Conservation (phyloP, 2,888 invertebrate genomes). For the Geotrupes spiniger region DNA sequence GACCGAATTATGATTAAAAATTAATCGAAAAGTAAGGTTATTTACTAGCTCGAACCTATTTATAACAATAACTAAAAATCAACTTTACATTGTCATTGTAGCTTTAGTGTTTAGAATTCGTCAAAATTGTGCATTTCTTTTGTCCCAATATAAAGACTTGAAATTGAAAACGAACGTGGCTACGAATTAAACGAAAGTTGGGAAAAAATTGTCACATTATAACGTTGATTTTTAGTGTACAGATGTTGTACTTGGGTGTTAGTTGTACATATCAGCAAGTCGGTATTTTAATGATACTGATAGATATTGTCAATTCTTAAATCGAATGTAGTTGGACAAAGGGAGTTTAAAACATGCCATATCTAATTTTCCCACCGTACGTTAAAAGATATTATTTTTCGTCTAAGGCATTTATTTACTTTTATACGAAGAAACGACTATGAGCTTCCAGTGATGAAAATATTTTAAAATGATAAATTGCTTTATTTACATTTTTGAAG, state of each 20-base stretch:
- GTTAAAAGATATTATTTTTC: too few species aligned
- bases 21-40: constrained; percentile 46
- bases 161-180: too few species aligned
- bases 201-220: too few species aligned
- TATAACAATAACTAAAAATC: constrained; percentile 18
- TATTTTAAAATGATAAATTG: constrained; percentile 2
- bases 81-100: too few species aligned
- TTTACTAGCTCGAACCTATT: constrained; percentile 33
- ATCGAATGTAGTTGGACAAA: constrained; percentile 2
- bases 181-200: too few species aligned
- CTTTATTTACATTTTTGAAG: constrained; percentile 1
- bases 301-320: constrained; percentile 21
- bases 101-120: too few species aligned
- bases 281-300: constrained; percentile 19
- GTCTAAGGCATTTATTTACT: too few species aligned
- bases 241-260: constrained; percentile 16
- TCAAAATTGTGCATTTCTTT: too few species aligned
- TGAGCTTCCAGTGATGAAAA: constrained; percentile 24
- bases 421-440: constrained; percentile 15
- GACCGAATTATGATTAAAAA: constrained; percentile 47
- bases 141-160: too few species aligned
- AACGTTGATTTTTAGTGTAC: constrained; percentile 19
- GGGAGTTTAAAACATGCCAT: neutral
- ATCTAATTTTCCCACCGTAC: neutral
- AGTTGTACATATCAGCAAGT: constrained; percentile 30